phyloP scores from a whole-genome alignment of 2,888 invertebrate genomes.

The Serripes groenlandicus region DNA sequence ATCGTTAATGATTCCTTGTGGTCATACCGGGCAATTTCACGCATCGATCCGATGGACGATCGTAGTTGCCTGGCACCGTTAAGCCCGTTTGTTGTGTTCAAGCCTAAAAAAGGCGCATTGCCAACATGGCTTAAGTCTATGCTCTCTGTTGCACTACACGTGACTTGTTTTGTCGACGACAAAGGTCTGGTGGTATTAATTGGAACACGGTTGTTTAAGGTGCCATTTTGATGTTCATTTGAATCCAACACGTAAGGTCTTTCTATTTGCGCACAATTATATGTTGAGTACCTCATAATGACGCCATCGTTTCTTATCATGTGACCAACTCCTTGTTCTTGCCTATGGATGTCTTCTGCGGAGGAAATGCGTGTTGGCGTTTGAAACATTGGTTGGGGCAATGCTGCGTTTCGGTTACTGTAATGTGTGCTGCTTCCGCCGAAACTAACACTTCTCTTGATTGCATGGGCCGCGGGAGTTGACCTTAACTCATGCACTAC shows the following conservation, averaged over 20 bases:
- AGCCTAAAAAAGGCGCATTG: neutral
- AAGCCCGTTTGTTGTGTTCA: too few relatives aligned
- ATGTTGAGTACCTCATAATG: neutral
- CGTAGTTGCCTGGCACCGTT: neutral
- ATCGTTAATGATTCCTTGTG: conserved; percentile 17
- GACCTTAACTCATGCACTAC: neutral
- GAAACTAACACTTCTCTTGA: conserved; percentile 13
- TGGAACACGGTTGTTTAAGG: too few relatives aligned
- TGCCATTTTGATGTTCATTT: too few relatives aligned
- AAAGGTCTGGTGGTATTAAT: too few relatives aligned
- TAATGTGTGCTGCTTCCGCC: neutral
- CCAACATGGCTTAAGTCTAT: conserved; percentile 2
- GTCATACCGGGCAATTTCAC: neutral
- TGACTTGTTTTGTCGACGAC: neutral
- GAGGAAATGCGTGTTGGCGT: neutral
- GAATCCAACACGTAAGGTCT: too few relatives aligned
- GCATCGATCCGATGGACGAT: conserved; percentile 14
- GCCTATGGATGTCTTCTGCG: neutral
- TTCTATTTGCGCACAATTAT: too few relatives aligned
- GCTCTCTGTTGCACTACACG: conserved; percentile 30
- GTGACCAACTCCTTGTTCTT: neutral
- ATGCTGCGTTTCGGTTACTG: neutral
- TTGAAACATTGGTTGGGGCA: neutral
- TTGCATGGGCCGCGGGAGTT: neutral
- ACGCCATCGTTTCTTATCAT: conserved; percentile 1